Base-by-base conservation (phyloP, 2,113 vertebrate species). In the Steatornis caripensis region DNA sequence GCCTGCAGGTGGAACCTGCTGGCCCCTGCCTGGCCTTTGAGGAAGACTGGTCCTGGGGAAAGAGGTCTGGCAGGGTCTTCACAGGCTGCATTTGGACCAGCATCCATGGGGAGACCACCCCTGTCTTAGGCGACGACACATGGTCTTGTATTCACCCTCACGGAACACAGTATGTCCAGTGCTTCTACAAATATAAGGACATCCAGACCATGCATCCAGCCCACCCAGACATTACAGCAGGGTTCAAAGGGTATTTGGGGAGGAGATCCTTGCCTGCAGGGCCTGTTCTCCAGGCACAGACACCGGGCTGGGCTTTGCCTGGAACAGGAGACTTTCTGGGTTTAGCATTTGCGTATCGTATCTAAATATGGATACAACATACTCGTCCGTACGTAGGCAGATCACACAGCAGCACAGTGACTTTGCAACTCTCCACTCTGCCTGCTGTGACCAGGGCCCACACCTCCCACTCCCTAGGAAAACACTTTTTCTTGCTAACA, bases 331-430 rank as follows among this genome's bases (percentile, higher is more conserved):
- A 55, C 36, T 32, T n/a, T 37, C 89, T 60, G 23, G 20, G 4
- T 65, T 51, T 57, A 46, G 64, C 74, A 64, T 2, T 5, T 11
- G 11, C 0, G 0, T 6, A 21, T 76, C 18, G 7, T 21, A 71
- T 21, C 51, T 70, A 36, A 18, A 15, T 1, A 10, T 4, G 15
- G 19, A 34, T 15, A 18, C 6, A 62, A 71, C 17, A 12, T 2
- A 32, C 18, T 39, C 39, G 5, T 29, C 17, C 36, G 12, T 66
- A 3, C 2, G 17, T 10, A 23, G 27, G 65, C 75, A 71, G 12
- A 39, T 51, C 34, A 27, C 32, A n/a, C 5, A 49, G 71, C 57
- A 92, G 41, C 51, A 29, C 22, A 21, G 37, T 3, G 16, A 23
- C 46, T 48, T 22, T 41, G 39, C 1, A 1, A 22, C n/a, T 24